Base-by-base conservation (phyloP, 2,888 invertebrate genomes). In the Caradrina kadenii region DNA sequence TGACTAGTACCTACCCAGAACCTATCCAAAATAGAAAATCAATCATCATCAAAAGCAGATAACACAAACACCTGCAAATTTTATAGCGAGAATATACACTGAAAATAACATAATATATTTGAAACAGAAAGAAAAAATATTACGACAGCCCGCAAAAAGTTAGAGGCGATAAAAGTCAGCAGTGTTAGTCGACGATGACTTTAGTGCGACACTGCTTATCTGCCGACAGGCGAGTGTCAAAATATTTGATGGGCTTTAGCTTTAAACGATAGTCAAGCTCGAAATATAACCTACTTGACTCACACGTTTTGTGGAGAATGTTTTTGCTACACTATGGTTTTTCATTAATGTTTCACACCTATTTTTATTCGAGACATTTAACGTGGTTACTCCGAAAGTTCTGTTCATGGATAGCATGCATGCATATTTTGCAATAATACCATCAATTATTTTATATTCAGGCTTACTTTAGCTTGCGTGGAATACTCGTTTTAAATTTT, bases 181-280 rank as follows among this genome's bases (percentile, higher is more conserved):
- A 78, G 69, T 80, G 75, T 73, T 42, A 69, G 82, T 52, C 70
- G 85, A 85, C 84, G 90, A 89, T 81, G 85, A 87, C 73, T 89
- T 89, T 86, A 85, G 79, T 77, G 81, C 82, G 81, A 81, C 85
- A 84, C 82, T 84, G 79, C 85, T 90, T 91, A 92, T 92, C 93
- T 88, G 60, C 63, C 65, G 81, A 86, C 86, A 87, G 81, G 77
- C 72, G 81, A 83, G 86, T 89, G 91, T 90, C 91, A 91, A 87
- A 92, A 92, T 87, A 92, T 89, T 86, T 74, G 79, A 86, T 82
- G 83, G 61, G 72, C 76, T 80, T 68, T 74, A 73, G 50, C 75
- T 82, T 69, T 81, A 79, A 63, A 76, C 64, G 69, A 63, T 63
- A 68, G 63, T 61, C 50, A 67, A 48, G 68, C 62, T 58, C 60